Conservation (phyloP, 2,797 vertebrate species). For the Merluccius polli region DNA sequence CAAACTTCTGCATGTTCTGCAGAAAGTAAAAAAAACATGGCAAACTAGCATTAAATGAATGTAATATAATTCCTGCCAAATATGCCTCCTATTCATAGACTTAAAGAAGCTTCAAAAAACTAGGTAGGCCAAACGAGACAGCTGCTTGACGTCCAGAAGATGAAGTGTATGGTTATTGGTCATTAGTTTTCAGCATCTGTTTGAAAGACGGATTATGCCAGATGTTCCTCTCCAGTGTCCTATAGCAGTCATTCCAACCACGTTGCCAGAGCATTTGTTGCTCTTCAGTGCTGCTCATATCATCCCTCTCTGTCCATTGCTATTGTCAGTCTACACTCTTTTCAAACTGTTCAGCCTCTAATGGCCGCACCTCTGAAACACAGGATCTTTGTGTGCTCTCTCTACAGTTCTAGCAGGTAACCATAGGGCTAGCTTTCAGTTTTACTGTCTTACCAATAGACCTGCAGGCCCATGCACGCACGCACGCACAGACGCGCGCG, state of each 20-base stretch:
- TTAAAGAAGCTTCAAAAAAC: background rate
- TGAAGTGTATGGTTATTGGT: conserved; percentile 2
- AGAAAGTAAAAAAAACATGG: background rate
- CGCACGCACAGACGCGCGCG: too few species aligned
- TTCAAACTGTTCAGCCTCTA: background rate
- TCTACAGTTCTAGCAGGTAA: background rate
- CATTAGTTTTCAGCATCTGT: conserved; percentile 1
- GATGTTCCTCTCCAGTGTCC: conserved; percentile 3
- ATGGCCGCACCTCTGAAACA: background rate
- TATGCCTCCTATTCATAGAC: background rate
- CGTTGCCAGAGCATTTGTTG: background rate
- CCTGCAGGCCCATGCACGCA: background rate
- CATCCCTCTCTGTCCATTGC: background rate
- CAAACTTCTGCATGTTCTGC: background rate
- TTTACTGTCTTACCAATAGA: background rate
- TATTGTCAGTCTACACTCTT: background rate
- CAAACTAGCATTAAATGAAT: background rate
- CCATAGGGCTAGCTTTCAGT: background rate
- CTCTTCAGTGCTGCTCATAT: background rate
- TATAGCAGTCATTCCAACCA: background rate
- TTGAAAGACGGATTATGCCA: background rate
- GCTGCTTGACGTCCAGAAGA: background rate
- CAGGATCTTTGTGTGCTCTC: background rate
- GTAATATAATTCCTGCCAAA: background rate
- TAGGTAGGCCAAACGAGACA: background rate